These are phyloP conservation scores for Helogale parvula DNA, from an alignment of 2,113 vertebrate genomes.

Conservation along the genomic window DNA sequence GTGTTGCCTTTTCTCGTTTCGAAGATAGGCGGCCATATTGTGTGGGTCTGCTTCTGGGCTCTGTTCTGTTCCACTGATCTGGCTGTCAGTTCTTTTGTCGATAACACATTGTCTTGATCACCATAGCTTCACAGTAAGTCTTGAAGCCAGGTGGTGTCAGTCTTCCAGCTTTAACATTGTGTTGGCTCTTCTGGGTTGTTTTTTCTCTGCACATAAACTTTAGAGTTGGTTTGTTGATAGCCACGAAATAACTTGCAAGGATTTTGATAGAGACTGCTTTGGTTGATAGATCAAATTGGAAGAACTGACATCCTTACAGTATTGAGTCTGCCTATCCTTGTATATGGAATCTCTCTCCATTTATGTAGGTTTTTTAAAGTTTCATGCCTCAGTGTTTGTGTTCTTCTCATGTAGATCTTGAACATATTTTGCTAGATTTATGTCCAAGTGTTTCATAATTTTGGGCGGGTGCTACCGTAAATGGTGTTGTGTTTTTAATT, in stretches of 20 bases:
- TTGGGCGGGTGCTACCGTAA: background rate
- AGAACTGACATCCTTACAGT: background rate
- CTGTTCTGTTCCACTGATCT: background rate
- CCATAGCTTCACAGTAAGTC: background rate
- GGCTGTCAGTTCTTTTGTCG: background rate
- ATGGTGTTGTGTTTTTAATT: background rate
- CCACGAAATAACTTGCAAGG: background rate
- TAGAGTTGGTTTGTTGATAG: background rate
- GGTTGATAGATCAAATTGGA: background rate
- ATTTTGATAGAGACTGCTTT: background rate
- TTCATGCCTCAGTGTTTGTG: background rate
- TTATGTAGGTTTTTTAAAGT: background rate
- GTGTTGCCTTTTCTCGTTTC: background rate
- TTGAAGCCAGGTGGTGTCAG: too few species aligned
- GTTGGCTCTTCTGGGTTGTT: background rate
- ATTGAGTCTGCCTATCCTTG: background rate
- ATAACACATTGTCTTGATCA: background rate
- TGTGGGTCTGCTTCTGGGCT: background rate
- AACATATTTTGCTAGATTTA: background rate
- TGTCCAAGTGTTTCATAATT: background rate
- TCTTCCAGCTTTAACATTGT: background rate
- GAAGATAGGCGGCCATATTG: background rate
- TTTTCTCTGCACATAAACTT: background rate
- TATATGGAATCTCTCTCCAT: background rate
- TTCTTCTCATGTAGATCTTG: background rate